These are phyloP conservation scores for Phytoseiulus persimilis DNA, from an alignment of 2,888 invertebrate genomes.

Conservation along the genomic window DNA sequence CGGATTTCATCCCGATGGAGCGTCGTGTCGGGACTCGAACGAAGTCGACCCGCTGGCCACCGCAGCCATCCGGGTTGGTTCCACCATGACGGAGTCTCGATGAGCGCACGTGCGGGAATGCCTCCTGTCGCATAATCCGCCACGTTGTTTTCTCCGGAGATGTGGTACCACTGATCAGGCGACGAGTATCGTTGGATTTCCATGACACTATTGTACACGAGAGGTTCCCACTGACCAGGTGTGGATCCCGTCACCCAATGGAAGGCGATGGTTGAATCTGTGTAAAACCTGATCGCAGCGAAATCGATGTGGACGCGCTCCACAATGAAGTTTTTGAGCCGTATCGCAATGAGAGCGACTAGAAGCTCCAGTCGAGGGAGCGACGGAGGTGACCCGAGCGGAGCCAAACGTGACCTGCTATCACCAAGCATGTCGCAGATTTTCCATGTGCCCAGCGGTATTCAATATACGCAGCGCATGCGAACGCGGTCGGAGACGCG, in stretches of 20 bases:
- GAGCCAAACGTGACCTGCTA: slow-evolving; percentile 45
- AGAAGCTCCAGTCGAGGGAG: slow-evolving; percentile 45
- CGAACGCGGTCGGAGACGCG: not conserved
- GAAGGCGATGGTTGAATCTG: slow-evolving; percentile 43
- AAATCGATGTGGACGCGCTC: not conserved
- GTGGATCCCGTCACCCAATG: slow-evolving; percentile 43
- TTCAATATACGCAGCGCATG: not conserved
- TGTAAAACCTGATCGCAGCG: slow-evolving; percentile 41
- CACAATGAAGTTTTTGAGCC: not conserved
- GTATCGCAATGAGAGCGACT: slow-evolving; percentile 40
- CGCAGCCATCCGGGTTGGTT: slow-evolving; percentile 46
- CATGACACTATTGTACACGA: slow-evolving; percentile 45
- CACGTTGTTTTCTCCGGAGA: slow-evolving; percentile 45
- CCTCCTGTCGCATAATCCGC: slow-evolving; percentile 47
- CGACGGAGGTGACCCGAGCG: slow-evolving; percentile 43
- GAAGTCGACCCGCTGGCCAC: not conserved
- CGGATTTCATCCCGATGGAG: not conserved
- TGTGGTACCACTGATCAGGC: slow-evolving; percentile 44
- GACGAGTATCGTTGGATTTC: slow-evolving; percentile 43
- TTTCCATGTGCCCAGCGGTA: slow-evolving; percentile 45
- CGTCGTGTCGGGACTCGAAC: too few species aligned
- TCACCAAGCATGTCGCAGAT: slow-evolving; percentile 39
- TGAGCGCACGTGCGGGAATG: slow-evolving; percentile 40
- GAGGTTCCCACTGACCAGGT: slow-evolving; percentile 42
- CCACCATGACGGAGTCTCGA: slow-evolving; percentile 44